Percentiles rank a stretch among this genome's conserved stretches.
Evolutionary conservation across 1,140 invertebrate species (phyloP).

Genomic region (Bombus picipes): DNA sequence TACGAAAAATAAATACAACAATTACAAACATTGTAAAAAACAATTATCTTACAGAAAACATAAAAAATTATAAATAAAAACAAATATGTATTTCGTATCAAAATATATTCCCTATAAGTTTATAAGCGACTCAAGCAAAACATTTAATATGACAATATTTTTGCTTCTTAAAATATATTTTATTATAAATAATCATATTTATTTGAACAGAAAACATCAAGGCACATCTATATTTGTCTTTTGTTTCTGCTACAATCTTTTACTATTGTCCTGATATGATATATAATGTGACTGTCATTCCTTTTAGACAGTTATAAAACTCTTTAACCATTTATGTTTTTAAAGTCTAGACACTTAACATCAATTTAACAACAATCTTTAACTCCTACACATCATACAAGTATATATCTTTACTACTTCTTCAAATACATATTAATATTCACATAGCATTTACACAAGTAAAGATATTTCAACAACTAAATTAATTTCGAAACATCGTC

Average conservation of each 20-base stretch:
- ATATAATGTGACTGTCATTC: slow-evolving; percentile 27
- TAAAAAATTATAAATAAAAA: slow-evolving; percentile 25
- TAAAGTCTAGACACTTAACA: slow-evolving; percentile 60
- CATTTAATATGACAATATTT: slow-evolving; percentile 39
- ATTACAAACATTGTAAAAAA: neutral
- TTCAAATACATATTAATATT: slow-evolving; percentile 36
- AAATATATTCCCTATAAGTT: slow-evolving; percentile 37
- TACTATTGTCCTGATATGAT: slow-evolving; percentile 61
- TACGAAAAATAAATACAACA: slow-evolving; percentile 62
- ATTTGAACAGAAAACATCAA: slow-evolving; percentile 71
- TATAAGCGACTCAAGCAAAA: slow-evolving; percentile 27
- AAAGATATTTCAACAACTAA: slow-evolving; percentile 40
- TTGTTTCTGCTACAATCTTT: slow-evolving; percentile 45
- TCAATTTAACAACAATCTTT: slow-evolving; percentile 44
- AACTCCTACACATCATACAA: slow-evolving; percentile 31
- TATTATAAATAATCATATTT: slow-evolving; percentile 62
- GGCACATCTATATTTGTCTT: slow-evolving; percentile 70
- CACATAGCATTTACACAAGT: slow-evolving; percentile 31
- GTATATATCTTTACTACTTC: slow-evolving; percentile 33
- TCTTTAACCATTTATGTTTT: slow-evolving; percentile 49
- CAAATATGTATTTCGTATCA: slow-evolving; percentile 34
- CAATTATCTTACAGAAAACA: neutral
- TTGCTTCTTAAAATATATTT: slow-evolving; percentile 52
- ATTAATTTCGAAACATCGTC: slow-evolving; percentile 13
- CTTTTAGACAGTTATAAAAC: slow-evolving; percentile 26